Evolutionary conservation across 2,888 invertebrate genomes (phyloP), one percentile per base, ranked within the genome.

Genomic region (Palloptera scutellata): DNA sequence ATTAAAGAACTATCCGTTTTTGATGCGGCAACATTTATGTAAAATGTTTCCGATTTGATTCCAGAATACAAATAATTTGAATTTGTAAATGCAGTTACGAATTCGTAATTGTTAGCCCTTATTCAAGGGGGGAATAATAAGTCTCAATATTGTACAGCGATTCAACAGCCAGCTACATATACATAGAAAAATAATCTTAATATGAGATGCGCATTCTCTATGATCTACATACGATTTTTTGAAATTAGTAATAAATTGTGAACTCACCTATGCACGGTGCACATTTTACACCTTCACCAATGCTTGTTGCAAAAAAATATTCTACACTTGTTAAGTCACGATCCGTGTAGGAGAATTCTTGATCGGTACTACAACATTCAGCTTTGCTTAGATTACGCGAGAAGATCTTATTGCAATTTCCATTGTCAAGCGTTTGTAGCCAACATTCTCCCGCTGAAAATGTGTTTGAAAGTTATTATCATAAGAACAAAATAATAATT

Each of bases 321-420:
- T 85, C 84, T 68, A 83, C 83, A 75, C 78, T 81, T 64, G 83
- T 83, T 67, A 85, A 77, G 70, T 85, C 84, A 52, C 81, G 82
- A 72, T 84, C 83, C 48, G 84, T 84, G 74, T 79, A 84, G 73
- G 84, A 84, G 75, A 83, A 83, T 63, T 79, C 78, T 70, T 79
- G 80, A 66, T 78, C 81, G 73, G 88, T 87, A 67, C 78, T 76
- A 86, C 95, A 95, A 86, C 95, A 95, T 81, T 93, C 90, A 73
- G 92, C 91, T 79, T 89, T 89, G 72, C 90, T 89, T 78, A 92
- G 91, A 80, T 90, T 91, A 80, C 91, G 90, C 75, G 91, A 89
- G 76, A 92, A 88, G 79, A 93, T 88, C 79, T 93, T 93, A 77
- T 91, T 92, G 87, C 95, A 95, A 75, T 92, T 91, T 71, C 94